Evolutionary conservation across 2,888 invertebrate species (phyloP), one percentile per base, ranked within the genome.

Genomic region (Esperia sulphurella): DNA sequence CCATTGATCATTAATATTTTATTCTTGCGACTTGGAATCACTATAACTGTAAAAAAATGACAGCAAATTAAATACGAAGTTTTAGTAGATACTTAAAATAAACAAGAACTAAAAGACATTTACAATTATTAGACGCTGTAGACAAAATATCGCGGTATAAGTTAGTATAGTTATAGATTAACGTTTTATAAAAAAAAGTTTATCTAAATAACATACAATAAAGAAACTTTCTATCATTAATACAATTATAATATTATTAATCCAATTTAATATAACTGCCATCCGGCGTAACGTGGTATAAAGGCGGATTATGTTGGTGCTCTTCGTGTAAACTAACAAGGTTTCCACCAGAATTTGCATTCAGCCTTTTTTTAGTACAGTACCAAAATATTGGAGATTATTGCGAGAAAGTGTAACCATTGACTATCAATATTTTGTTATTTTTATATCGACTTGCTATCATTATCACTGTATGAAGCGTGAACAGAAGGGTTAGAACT

Each of bases 321-420:
- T 60, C 48, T 7, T 68, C 68, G 9, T 45, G 39, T 3, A 70
- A 43, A 28, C 50, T 67, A n/a, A 49, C 55, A 6, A 76, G 49
- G 0, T 49, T 52, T 0, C 68, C 64, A 0, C 49, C 43, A 0
- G 10, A 28, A 10, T 63, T 54, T 43, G 51, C 79, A 80, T 0
- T 65, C 68, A 1, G 57, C 54, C 21, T 64, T 48, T 60, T 75
- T 55, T 73, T 78, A 0, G 79, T 76, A 41, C 80, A 81, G 46
- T 79, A 79, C 79, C 78, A 79, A 45, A 71, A 75, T 39, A 52
- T 59, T 4, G 67, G 68, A 0, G 52, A 63, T 47, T 73, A 76
- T 49, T 75, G 63, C 0, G 79, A 79, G 52, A 61, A 81, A 0
- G 79, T 78, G 43, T 60, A 79, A 0, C 73, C 70, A 46, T 78